Evolutionary conservation across 2,888 invertebrate species (phyloP).

Genomic region (Epicampocera succincta): DNA sequence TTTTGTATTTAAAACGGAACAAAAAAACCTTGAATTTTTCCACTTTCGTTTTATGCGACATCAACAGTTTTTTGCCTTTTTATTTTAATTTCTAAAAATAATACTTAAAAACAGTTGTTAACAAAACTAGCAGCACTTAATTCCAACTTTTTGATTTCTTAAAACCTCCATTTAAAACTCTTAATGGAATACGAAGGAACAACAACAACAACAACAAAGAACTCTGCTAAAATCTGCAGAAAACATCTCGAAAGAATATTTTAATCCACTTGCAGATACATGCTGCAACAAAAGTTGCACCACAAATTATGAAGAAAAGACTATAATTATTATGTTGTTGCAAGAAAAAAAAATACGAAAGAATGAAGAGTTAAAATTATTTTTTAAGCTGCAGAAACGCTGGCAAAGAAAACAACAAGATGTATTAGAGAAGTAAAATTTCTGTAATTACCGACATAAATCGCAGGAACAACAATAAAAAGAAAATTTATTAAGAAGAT

Average conservation of each 20-base stretch:
- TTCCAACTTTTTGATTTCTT: conserved; percentile 53
- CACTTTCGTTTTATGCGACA: too few species aligned
- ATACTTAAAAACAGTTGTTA: conserved; percentile 19
- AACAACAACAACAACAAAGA: conserved; percentile 2
- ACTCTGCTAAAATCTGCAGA: conserved; percentile 19
- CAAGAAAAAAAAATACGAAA: neutral
- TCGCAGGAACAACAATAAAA: neutral
- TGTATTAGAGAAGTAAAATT: neutral
- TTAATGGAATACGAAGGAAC: conserved; percentile 36
- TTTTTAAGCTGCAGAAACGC: conserved; percentile 2
- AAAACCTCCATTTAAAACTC: conserved; percentile 40
- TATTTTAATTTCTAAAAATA: neutral
- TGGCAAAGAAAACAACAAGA: neutral
- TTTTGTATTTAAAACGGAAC: too few species aligned
- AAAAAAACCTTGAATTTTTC: too few species aligned
- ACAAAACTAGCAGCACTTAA: conserved; percentile 43
- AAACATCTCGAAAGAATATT: conserved; percentile 26
- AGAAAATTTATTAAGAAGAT: too few species aligned
- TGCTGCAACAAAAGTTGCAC: conserved; percentile 24
- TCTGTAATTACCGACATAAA: neutral
- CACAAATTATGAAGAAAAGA: neutral
- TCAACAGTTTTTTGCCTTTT: neutral
- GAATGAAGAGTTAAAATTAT: conserved; percentile 7
- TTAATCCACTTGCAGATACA: conserved; percentile 60
- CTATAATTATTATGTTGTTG: conserved; percentile 20